A percentile compares a stretch with the other conserved stretches of the same genome.
These are phyloP conservation scores for Myotis planiceps DNA, from an alignment of 2,797 vertebrate genomes.

Conservation along the genomic window DNA sequence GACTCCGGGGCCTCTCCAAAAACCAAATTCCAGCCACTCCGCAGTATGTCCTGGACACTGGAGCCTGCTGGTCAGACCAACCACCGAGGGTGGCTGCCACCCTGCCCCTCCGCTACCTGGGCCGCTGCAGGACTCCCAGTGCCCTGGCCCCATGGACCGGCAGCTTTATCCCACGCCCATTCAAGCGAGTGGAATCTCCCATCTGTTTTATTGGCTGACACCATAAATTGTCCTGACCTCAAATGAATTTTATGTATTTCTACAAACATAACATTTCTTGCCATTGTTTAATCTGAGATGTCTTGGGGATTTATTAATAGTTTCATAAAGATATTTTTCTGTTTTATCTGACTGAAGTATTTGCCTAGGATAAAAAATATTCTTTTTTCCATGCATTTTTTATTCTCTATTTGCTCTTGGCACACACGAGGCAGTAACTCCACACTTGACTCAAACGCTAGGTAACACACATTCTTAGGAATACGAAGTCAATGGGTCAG, in stretches of 20 bases:
- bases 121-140: rapidly evolving
- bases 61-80: not conserved
- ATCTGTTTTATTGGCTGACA: conserved; percentile 86
- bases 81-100: not conserved
- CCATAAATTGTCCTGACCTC: conserved; percentile 85
- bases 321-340: conserved; percentile 86
- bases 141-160: not conserved
- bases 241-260: conserved; percentile 88
- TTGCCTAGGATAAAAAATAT: conserved; percentile 88
- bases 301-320: conserved; percentile 90
- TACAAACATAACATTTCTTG: conserved; percentile 88
- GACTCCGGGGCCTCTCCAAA: not conserved
- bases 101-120: not conserved
- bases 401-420: conserved; percentile 82
- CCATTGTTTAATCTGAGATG: conserved; percentile 90
- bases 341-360: conserved; percentile 87
- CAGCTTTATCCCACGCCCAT: conserved; percentile 65
- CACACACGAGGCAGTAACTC: conserved; percentile 78
- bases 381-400: conserved; percentile 89
- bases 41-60: not conserved
- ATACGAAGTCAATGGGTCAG: not conserved
- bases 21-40: not conserved
- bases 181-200: conserved; percentile 76
- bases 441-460: conserved; percentile 73
- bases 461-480: conserved; percentile 66